phyloP scores from a whole-genome alignment of 1,140 invertebrate genomes.

The Euura saliciscinereae region DNA sequence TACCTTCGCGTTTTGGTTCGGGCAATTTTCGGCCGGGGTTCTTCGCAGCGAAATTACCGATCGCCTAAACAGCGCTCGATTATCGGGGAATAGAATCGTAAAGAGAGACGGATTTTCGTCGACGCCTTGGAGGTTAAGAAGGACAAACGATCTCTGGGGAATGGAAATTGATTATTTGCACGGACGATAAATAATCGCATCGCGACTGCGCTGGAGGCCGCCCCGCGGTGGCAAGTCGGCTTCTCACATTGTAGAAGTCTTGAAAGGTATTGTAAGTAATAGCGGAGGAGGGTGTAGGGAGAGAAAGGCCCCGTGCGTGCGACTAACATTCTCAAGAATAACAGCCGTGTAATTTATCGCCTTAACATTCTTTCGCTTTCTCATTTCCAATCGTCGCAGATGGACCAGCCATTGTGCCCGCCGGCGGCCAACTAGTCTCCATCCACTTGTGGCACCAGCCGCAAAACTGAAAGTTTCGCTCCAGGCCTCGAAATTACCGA shows the following conservation, averaged over 20 bases:
- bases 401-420: not conserved
- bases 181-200: constrained; percentile 7
- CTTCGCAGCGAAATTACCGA: not conserved
- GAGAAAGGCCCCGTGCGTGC: not conserved
- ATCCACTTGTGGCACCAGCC: not conserved
- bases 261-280: not conserved
- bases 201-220: not conserved
- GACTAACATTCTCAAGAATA: not conserved
- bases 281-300: not conserved
- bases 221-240: constrained; percentile 1
- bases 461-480: not conserved
- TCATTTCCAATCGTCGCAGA: not conserved
- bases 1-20: not conserved
- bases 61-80: not conserved
- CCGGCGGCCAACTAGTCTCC: not conserved
- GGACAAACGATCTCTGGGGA: constrained; percentile 2
- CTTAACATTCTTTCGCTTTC: not conserved
- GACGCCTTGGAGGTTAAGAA: constrained; percentile 5
- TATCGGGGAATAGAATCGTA: not conserved
- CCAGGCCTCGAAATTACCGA: not conserved
- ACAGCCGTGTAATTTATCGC: constrained; percentile 5
- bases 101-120: not conserved
- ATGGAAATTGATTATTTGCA: constrained; percentile 7
- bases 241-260: not conserved
- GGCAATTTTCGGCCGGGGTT: not conserved